Percentiles rank a stretch among this genome's conserved stretches.
Conservation (phyloP, 2,888 invertebrate genomes). For the Scaeva pyrastri region DNA sequence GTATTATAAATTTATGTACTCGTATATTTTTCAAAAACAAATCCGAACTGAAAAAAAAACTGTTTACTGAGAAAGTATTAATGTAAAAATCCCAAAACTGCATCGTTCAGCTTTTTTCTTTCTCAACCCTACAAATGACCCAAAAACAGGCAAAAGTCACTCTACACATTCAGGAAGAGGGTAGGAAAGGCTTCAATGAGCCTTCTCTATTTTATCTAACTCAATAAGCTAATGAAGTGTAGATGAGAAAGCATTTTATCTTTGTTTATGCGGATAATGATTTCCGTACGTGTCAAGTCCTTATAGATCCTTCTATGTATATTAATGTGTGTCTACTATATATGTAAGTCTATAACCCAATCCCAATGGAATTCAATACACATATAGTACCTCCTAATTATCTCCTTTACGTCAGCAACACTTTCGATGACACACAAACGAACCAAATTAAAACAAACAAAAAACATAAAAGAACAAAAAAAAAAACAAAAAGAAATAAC, state of each 20-base stretch:
- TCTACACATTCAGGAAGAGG: not conserved
- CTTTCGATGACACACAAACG: conserved; percentile 54
- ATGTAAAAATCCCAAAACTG: not conserved
- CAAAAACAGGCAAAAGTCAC: conserved; percentile 4
- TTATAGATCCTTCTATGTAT: not conserved
- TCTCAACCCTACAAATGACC: not conserved
- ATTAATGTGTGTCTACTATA: too few relatives aligned
- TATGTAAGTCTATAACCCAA: not conserved
- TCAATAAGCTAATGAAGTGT: conserved; percentile 46
- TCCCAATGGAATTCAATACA: conserved; percentile 3
- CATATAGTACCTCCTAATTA: conserved; percentile 42
- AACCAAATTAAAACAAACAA: conserved; percentile 27
- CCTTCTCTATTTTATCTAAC: conserved; percentile 20
- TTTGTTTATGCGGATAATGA: conserved; percentile 39
- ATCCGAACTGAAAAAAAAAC: too few relatives aligned
- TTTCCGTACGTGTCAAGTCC: conserved; percentile 38
- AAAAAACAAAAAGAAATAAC: conserved; percentile 32
- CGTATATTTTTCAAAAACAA: too few relatives aligned
- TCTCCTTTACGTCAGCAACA: conserved; percentile 57
- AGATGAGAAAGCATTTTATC: conserved; percentile 40
- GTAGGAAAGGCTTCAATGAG: conserved; percentile 20
- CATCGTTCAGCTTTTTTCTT: not conserved
- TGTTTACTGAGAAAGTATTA: not conserved
- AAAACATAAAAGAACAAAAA: conserved; percentile 33
- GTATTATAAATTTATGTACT: too few relatives aligned